Evolutionary conservation across 2,797 vertebrate genomes (phyloP), one percentile per base, ranked within the genome.

Genomic region (Anableps anableps): DNA sequence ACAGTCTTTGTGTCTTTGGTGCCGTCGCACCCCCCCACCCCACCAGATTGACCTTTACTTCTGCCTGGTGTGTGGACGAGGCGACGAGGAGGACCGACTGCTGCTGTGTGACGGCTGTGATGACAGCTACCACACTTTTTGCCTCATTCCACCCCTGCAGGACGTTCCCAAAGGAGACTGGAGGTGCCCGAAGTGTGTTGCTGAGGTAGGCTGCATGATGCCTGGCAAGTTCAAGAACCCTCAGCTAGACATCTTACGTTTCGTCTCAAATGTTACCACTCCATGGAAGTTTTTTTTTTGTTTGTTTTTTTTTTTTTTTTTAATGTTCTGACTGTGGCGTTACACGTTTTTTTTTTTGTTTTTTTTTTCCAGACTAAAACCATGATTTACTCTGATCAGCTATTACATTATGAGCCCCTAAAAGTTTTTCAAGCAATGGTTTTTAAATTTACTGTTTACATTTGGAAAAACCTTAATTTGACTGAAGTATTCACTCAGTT

Each of bases 61-160:
- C 87, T 99, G 99, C 85, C 97, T 99, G 85, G 97, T 97, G 85
- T 99, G 99, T 86, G 98, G 98, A n/a, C 97, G 98, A 45, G 98
- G 99, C 2, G 98, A 99, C 48, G 97, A 99, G 0, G 99, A 99
- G 90, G 99, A 99, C 86, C 97, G 97, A 29, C 93, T 99, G 72
- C 95, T 99, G 16, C 94, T 99, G 85, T 99, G 99, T 84, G 99
- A 99, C 36, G 99, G 99, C 68, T 99, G 99, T 85, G 99, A 99
- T 78, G 99, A 99, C 94, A 99, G 99, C 94, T 99, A 99, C 91
- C 99, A 99, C 94, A 99, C 98, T 0, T 99, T 99, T 88, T 99
- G 99, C 91, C 94, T 99, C 80, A 98, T 99, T 88, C 99, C 98
- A 0, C 99, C 99, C 70, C 95, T 99, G 13, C 97, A 98, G 83